These are phyloP conservation scores for Zophobas morio DNA, from an alignment of 1,140 invertebrate genomes.

Conservation along the genomic window DNA sequence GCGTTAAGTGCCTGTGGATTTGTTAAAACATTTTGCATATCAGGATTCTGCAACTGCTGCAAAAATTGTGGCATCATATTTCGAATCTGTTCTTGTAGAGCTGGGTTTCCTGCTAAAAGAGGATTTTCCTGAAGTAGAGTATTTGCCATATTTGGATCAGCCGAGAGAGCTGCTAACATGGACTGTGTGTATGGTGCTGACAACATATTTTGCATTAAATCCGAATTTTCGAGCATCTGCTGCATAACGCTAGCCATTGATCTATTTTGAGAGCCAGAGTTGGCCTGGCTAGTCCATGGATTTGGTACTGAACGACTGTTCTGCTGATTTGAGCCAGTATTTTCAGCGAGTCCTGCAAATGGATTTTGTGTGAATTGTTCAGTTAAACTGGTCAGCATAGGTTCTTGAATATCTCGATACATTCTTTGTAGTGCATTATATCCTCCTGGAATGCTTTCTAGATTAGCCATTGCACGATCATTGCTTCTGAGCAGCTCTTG, in stretches of 20 bases:
- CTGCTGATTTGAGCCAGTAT: constrained; percentile 8
- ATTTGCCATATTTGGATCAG: constrained; percentile 87
- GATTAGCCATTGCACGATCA: constrained; percentile 95
- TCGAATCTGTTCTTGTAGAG: constrained; percentile 83
- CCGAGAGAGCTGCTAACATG: constrained; percentile 87
- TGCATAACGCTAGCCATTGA: constrained; percentile 69
- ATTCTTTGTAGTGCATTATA: constrained; percentile 97
- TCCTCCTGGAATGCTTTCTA: constrained; percentile 93
- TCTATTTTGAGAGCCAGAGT: constrained; percentile 28
- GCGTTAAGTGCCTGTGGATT: constrained; percentile 95
- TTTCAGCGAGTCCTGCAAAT: constrained; percentile 76
- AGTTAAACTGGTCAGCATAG: constrained; percentile 95
- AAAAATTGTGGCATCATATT: constrained; percentile 90
- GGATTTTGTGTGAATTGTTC: constrained; percentile 88
- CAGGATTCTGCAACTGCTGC: constrained; percentile 92
- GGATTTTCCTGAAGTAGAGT: constrained; percentile 86
- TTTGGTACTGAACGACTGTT: constrained; percentile 82
- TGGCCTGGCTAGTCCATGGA: constrained; percentile 81
- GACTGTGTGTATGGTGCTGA: constrained; percentile 90
- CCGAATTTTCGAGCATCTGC: constrained; percentile 93
- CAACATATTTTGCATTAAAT: constrained; percentile 90
- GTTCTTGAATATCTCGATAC: constrained; percentile 98
- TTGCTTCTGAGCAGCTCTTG: constrained; percentile 98
- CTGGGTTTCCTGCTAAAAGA: constrained; percentile 89
- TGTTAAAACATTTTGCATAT: constrained; percentile 88